A percentile compares a stretch with the other conserved stretches of the same genome.
phyloP scores from a whole-genome alignment of 2,888 invertebrate genomes.

The Drosophila peninsularis region DNA sequence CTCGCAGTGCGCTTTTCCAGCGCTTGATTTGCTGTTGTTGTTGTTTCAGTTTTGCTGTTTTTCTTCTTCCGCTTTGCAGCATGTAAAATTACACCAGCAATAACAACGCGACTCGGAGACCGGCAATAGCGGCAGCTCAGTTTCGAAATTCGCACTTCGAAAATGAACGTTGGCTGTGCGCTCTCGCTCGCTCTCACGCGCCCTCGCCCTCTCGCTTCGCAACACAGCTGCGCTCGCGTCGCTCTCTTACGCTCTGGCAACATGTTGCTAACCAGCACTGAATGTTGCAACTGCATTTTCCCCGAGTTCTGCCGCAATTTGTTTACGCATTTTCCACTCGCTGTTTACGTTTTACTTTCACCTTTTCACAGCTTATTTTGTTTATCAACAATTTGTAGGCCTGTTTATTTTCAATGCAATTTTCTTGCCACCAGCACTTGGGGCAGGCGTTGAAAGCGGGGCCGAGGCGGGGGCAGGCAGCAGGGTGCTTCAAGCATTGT shows the following conservation, averaged over 20 bases:
- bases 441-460: conserved; percentile 53
- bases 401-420: conserved; percentile 77
- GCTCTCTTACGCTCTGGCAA: conserved; percentile 25
- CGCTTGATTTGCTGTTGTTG: conserved; percentile 25
- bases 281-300: conserved; percentile 22
- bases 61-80: conserved; percentile 67
- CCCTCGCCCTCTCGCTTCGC: conserved; percentile 1
- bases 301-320: conserved; percentile 25
- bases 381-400: conserved; percentile 68
- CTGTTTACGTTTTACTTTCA: conserved; percentile 59
- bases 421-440: conserved; percentile 39
- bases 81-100: conserved; percentile 61
- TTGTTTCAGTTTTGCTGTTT: conserved; percentile 44
- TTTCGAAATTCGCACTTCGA: conserved; percentile 65
- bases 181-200: not conserved
- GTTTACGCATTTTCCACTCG: conserved; percentile 64
- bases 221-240: conserved; percentile 2
- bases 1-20: conserved; percentile 63
- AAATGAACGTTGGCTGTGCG: conserved; percentile 50
- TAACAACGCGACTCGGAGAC: conserved; percentile 25
- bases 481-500: not conserved
- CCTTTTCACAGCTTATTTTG: conserved; percentile 64
- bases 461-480: not conserved
- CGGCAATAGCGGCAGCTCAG: conserved; percentile 33
- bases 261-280: conserved; percentile 37